Base-by-base conservation (phyloP, 2,888 invertebrate species). In the Agrochola circellaris region DNA sequence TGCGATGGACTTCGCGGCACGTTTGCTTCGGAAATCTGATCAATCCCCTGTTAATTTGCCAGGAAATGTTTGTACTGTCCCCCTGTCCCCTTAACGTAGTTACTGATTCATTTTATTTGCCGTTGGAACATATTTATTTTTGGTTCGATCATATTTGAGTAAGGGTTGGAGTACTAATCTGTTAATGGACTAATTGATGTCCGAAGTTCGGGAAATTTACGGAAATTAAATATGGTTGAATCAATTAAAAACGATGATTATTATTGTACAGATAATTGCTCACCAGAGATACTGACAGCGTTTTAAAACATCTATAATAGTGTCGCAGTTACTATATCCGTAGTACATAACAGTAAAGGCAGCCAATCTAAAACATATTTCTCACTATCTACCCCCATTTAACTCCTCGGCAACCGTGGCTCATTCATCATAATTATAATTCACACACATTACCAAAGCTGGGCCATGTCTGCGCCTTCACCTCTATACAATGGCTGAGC, bases 21-120 rank as follows among this genome's bases (percentile, higher is more conserved):
- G 92, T 92, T 94, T 93, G 91, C 91, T 90, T 89, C 94, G 96
- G 95, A 96, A 95, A 96, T 96, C 95, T 93, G 95, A 96, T 96
- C 94, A 95, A 94, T 94, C 92, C 93, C 89, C 93, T 90, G 94
- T 94, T 95, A 95, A 96, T 95, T 95, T 92, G 89, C 89, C 89
- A 91, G 94, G 94, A 93, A 94, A 94, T 94, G 94, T 95, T 95
- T 94, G 91, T 76, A 81, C 75, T 87, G 82, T 85, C 84, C 73
- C 87, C 88, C 80, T 79, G 81, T 83, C 86, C 81, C 83, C 74
- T 86, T 92, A 92, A 93, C 89, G 91, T 90, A 91, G 92, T 95
- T 95, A 94, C 90, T 86, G 90, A 87, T 91, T 88, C 91, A 90
- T 93, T 94, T 91, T 92, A 94, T 83, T 86, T 62, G 74, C 62